These are phyloP conservation scores for Lucinisca nassula DNA, from an alignment of 2,888 invertebrate genomes.

Conservation along the genomic window DNA sequence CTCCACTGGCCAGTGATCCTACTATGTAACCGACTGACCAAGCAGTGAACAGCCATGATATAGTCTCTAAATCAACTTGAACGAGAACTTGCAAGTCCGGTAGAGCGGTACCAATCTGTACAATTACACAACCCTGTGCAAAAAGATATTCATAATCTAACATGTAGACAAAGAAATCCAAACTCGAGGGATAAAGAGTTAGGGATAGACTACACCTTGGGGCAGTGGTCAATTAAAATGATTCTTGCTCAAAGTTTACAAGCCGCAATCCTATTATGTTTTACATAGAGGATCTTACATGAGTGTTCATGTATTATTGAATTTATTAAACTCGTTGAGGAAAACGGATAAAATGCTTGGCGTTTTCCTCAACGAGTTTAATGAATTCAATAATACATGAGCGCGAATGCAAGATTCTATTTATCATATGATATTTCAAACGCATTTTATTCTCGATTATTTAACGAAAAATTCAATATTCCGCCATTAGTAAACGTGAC, in stretches of 20 bases:
- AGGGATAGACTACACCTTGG: neutral
- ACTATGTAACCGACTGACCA: conserved; percentile 55
- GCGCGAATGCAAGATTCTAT: too few species aligned
- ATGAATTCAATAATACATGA: too few species aligned
- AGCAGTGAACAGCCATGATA: conserved; percentile 63
- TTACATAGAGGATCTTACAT: neutral
- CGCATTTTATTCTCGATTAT: too few species aligned
- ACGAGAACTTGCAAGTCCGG: conserved; percentile 53
- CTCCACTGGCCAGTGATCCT: conserved; percentile 52
- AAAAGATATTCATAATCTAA: neutral
- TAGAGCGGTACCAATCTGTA: conserved; percentile 56
- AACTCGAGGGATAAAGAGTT: neutral
- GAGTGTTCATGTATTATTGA: too few species aligned
- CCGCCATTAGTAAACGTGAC: too few species aligned
- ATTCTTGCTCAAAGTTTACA: too few species aligned
- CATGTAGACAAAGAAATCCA: too few species aligned
- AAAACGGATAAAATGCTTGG: too few species aligned
- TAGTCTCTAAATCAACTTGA: conserved; percentile 42
- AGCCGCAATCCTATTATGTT: too few species aligned
- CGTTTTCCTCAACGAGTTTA: too few species aligned
- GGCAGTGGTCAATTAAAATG: neutral
- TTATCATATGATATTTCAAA: too few species aligned
- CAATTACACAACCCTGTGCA: conserved; percentile 50
- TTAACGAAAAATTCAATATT: too few species aligned
- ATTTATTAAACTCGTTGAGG: neutral